Evolutionary conservation across 1,140 invertebrate genomes (phyloP), one percentile per base, ranked within the genome.

Genomic region (Dendroctonus ponderosae): DNA sequence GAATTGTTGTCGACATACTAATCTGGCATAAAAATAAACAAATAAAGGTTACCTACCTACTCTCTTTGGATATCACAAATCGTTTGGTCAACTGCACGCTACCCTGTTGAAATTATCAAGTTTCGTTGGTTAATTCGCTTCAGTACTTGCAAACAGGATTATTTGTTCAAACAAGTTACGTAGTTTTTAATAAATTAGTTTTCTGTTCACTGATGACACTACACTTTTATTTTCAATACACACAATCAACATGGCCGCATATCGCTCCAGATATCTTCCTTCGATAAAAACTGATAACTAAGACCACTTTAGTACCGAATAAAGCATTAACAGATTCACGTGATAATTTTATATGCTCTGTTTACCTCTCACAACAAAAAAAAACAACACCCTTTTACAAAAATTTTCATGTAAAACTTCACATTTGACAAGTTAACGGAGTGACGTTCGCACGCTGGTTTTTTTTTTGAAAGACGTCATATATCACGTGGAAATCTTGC

Each of bases 161-260:
- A 26, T 26, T 26, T 26, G 26, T 26, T 26, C 26, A 26, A 26
- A 26, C 26, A 26, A 26, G 26, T 26, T 26, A 26, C 26, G 26
- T 26, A 26, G 26, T 26, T 26, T 26, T 26, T 12, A 66, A 57
- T 37, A 58, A 58, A 66, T 53, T 60, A 63, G 46, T 54, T 54
- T 52, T 62, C 59, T 44, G 12, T 61, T 61, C 66, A 54, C 66
- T 56, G 66, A 68, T 68, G 66, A 68, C 66, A 68, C 66, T 53
- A 68, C 66, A 68, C 66, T 68, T 68, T 68, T 68, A 63, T 62
- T 62, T 63, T 68, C 53, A 63, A 63, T 68, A 48, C n/a, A 63
- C 42, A 68, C 54, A 68, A 52, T 67, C 66, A 67, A 68, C 66
- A 68, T 68, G 66, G 66, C 66, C 60, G 60, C 38, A 52, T 56